A percentile compares a stretch with the other conserved stretches of the same genome.
Evolutionary conservation across 2,797 vertebrate species (phyloP).

Genomic region (Hylomyscus alleni): DNA sequence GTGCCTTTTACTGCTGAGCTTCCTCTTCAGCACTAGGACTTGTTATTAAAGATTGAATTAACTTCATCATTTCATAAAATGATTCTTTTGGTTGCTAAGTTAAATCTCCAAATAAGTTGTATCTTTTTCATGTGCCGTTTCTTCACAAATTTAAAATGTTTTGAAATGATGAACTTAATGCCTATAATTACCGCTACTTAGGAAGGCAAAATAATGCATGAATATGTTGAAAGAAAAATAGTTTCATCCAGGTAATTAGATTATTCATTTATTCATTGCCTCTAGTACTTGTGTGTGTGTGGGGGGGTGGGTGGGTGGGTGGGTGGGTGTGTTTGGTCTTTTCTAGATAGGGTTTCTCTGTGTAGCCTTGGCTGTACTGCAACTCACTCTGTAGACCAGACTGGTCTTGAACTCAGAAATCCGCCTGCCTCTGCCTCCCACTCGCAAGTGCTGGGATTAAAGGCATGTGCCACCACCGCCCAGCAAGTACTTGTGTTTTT

Average conservation of each 20-base stretch:
- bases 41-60: neutral
- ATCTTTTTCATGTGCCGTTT: neutral
- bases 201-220: neutral
- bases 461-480: too few species aligned
- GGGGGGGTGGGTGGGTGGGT: too few species aligned
- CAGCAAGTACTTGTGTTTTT: neutral
- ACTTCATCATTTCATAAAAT: neutral
- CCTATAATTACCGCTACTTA: neutral
- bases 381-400: too few species aligned
- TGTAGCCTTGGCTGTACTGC: too few species aligned
- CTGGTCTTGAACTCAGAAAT: too few species aligned
- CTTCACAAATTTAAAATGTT: neutral
- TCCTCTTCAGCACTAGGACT: neutral
- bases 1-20: neutral
- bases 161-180: neutral
- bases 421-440: too few species aligned
- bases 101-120: neutral
- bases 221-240: neutral
- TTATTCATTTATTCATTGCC: too few species aligned
- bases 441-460: too few species aligned
- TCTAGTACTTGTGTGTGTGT: neutral
- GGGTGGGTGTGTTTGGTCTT: too few species aligned
- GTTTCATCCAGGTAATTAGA: neutral
- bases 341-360: too few species aligned
- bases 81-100: neutral